Percentiles rank a stretch among this genome's conserved stretches.
Evolutionary conservation across 2,888 invertebrate species (phyloP).

Genomic region (Mythimna lalbum): DNA sequence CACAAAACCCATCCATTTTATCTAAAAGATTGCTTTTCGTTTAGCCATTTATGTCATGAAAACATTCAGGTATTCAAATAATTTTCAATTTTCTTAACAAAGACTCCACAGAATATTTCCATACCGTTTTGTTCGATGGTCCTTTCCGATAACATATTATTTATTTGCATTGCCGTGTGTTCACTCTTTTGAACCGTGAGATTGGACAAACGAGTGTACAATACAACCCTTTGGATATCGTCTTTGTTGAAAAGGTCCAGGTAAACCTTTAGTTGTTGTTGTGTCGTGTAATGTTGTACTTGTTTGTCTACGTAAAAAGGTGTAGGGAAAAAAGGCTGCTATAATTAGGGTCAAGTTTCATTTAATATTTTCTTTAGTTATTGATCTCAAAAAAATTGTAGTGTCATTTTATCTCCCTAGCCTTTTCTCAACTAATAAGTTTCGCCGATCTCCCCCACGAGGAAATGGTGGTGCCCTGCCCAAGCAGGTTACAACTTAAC

Average conservation of each 20-base stretch:
- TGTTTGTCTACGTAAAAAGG: not conserved
- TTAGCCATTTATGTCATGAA: not conserved
- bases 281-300: too few relatives aligned
- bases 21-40: not conserved
- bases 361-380: too few relatives aligned
- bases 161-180: slow-evolving; percentile 2
- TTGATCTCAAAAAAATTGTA: too few relatives aligned
- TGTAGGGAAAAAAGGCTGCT: not conserved
- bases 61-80: not conserved
- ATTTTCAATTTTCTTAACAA: slow-evolving; percentile 11
- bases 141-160: slow-evolving; percentile 30
- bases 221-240: not conserved
- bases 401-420: too few relatives aligned
- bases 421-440: too few relatives aligned
- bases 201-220: slow-evolving; percentile 24
- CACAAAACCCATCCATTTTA: not conserved
- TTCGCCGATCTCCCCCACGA: too few relatives aligned
- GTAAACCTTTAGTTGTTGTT: not conserved
- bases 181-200: slow-evolving; percentile 11
- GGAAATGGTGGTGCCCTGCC: too few relatives aligned
- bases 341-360: too few relatives aligned
- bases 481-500: too few relatives aligned
- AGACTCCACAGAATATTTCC: not conserved
- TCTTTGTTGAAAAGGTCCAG: not conserved
- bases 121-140: slow-evolving; percentile 1